Evolutionary conservation across 2,797 vertebrate species (phyloP).

Genomic region (Linurgus olivaceus): DNA sequence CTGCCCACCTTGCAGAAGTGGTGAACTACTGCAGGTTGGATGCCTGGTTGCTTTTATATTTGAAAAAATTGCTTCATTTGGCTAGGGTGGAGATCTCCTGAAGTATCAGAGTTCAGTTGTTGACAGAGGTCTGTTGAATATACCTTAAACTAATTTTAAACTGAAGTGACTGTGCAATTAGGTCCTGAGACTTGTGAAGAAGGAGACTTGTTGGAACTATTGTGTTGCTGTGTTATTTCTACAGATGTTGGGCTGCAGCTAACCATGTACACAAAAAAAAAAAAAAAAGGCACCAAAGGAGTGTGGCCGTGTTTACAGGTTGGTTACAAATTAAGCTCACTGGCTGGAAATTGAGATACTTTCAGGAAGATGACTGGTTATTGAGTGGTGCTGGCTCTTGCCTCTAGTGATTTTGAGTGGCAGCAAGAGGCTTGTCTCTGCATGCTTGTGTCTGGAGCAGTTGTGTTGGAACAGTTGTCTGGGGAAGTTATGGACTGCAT

Average conservation of each 20-base stretch:
- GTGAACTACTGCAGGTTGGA: not conserved
- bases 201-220: not conserved
- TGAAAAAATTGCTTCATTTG: not conserved
- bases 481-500: not conserved
- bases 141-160: not conserved
- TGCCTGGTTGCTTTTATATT: not conserved
- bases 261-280: accelerated
- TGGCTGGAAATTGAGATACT: not conserved
- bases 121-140: not conserved
- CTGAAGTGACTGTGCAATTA: not conserved
- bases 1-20: not conserved
- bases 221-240: not conserved
- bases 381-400: not conserved
- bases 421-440: not conserved
- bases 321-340: not conserved
- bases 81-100: not conserved
- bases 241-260: not conserved
- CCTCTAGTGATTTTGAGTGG: not conserved
- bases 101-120: not conserved
- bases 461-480: not conserved
- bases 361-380: not conserved
- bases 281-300: not conserved
- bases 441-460: not conserved
- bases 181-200: not conserved
- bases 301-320: not conserved